phyloP scores from a whole-genome alignment of 2,888 invertebrate species.

The Agrotis exclamationis region DNA sequence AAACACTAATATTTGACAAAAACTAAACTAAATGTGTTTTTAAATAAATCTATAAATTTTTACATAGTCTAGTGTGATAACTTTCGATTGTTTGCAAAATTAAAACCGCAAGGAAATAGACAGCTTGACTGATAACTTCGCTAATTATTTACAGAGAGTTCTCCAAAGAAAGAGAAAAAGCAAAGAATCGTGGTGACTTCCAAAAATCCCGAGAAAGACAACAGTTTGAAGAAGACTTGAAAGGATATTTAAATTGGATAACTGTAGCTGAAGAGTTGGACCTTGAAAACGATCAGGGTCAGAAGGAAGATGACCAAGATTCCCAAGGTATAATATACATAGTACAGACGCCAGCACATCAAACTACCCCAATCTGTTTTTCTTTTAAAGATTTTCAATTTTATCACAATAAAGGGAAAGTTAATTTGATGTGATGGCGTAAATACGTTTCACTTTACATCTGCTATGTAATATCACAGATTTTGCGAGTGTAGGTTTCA shows the following conservation, averaged over 20 bases:
- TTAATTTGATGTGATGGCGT: too few relatives aligned
- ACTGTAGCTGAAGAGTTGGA: constrained; percentile 99
- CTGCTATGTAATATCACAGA: neutral
- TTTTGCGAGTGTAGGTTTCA: too few relatives aligned
- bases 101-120: neutral
- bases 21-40: too few relatives aligned
- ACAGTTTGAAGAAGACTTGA: constrained; percentile 99
- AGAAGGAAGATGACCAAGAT: constrained; percentile 93
- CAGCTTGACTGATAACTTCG: too few relatives aligned
- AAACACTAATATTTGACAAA: too few relatives aligned
- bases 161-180: constrained; percentile 99
- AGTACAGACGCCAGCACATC: too few relatives aligned
- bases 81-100: too few relatives aligned
- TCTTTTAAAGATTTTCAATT: too few relatives aligned
- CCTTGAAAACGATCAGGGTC: constrained; percentile 96
- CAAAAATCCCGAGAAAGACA: constrained; percentile 99
- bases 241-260: constrained; percentile 99
- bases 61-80: too few relatives aligned
- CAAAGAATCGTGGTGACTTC: constrained; percentile 99
- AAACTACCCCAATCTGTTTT: too few relatives aligned
- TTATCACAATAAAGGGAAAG: too few relatives aligned
- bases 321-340: constrained; percentile 75
- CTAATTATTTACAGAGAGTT: constrained; percentile 95
- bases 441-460: neutral
- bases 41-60: too few relatives aligned